These are phyloP conservation scores for Cylindroiulus punctatus DNA, from an alignment of 2,888 invertebrate genomes.

Conservation along the genomic window DNA sequence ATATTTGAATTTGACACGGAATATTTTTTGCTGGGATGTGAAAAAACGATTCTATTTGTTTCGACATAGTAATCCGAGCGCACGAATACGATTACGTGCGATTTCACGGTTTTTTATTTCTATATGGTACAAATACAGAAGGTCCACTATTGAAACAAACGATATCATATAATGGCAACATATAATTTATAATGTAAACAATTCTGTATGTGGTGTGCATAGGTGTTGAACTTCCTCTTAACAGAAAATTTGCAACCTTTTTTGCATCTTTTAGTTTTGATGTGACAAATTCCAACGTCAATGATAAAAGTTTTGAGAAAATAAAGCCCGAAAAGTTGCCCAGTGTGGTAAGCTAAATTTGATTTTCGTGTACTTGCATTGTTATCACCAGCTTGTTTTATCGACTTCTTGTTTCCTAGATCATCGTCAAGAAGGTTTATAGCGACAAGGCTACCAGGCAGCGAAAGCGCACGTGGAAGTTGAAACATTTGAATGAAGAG, in stretches of 20 bases:
- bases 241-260: background rate
- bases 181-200: too few relatives aligned
- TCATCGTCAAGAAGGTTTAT: conserved; percentile 93
- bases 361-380: background rate
- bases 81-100: too few relatives aligned
- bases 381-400: background rate
- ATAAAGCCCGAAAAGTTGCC: conserved; percentile 75
- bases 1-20: too few relatives aligned
- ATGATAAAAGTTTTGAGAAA: conserved; percentile 88
- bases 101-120: too few relatives aligned
- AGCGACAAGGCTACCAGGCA: conserved; percentile 76
- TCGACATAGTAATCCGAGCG: too few relatives aligned
- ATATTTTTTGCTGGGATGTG: too few relatives aligned
- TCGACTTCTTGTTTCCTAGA: conserved; percentile 61
- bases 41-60: too few relatives aligned
- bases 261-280: conserved; percentile 75
- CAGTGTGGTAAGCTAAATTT: conserved; percentile 76
- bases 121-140: too few relatives aligned
- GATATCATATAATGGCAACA: too few relatives aligned
- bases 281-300: conserved; percentile 88
- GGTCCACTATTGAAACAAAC: too few relatives aligned
- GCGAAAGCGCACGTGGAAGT: conserved; percentile 86
- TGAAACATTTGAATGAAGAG: conserved; percentile 80
- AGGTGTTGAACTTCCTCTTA: background rate
- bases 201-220: background rate